Evolutionary conservation across 2,113 vertebrate genomes (phyloP).

Genomic region (Hemichromis elongatus): DNA sequence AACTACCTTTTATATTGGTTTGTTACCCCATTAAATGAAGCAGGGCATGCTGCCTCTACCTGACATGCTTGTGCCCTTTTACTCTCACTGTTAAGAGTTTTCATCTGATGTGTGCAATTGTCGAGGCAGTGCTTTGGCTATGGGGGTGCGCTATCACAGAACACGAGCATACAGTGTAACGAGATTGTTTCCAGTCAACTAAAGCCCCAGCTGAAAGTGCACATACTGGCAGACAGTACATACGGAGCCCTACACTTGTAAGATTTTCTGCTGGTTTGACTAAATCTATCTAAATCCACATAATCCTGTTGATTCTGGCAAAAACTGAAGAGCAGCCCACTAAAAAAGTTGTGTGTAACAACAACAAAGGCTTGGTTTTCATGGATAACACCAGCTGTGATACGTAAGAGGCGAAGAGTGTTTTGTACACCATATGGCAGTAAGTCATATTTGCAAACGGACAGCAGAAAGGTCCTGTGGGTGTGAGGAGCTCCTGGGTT

Average conservation of each 20-base stretch:
- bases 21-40: neutral
- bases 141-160: neutral
- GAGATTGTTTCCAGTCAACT: neutral
- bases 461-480: neutral
- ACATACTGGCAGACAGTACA: neutral
- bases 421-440: neutral
- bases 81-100: neutral
- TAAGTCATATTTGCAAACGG: neutral
- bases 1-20: neutral
- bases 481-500: neutral
- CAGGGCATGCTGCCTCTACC: neutral
- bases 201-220: conserved; percentile 1
- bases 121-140: neutral
- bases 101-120: neutral
- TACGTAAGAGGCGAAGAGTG: neutral
- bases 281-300: conserved; percentile 1
- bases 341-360: conserved; percentile 28
- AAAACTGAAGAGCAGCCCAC: conserved; percentile 9
- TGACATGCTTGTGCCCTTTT: neutral
- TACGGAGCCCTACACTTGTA: neutral
- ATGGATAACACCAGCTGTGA: conserved; percentile 23
- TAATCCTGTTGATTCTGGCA: conserved; percentile 55
- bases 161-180: neutral
- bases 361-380: conserved; percentile 42
- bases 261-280: conserved; percentile 32